Evolutionary conservation across 1,140 invertebrate genomes (phyloP).

Genomic region (Antheraea mylitta): DNA sequence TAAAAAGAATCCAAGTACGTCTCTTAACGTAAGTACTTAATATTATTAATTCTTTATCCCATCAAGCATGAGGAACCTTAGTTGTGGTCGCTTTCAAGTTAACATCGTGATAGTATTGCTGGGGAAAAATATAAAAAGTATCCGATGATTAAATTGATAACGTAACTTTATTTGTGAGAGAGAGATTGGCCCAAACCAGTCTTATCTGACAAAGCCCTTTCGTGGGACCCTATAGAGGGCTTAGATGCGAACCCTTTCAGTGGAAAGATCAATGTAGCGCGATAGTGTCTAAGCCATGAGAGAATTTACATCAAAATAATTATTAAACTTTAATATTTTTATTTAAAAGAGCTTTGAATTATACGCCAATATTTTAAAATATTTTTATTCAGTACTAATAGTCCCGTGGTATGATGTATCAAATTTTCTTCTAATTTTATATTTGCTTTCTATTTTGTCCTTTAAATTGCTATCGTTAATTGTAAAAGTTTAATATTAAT

Average conservation of each 20-base stretch:
- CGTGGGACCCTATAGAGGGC: constrained; percentile 41
- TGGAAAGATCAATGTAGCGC: constrained; percentile 43
- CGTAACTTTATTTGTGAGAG: constrained; percentile 41
- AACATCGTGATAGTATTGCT: constrained; percentile 26
- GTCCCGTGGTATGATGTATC: no score
- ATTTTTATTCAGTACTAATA: no score
- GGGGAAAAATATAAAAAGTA: constrained; percentile 44
- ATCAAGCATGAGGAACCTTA: constrained; percentile 27
- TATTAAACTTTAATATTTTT: neutral
- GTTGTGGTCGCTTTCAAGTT: constrained; percentile 30
- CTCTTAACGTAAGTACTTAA: constrained; percentile 32
- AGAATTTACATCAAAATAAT: neutral
- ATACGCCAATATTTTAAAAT: no score
- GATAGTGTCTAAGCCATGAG: constrained; percentile 18
- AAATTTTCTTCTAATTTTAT: no score
- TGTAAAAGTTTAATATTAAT: no score
- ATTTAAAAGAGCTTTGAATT: no score
- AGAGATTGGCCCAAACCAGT: constrained; percentile 59
- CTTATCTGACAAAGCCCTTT: constrained; percentile 62
- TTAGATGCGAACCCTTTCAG: constrained; percentile 61
- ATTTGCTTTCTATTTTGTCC: no score
- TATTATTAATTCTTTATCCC: constrained; percentile 42
- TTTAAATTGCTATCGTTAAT: no score
- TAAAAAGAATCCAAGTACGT: neutral
- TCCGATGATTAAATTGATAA: constrained; percentile 69